phyloP scores from a whole-genome alignment of 2,797 vertebrate genomes.

The Rhynchonycteris naso region DNA sequence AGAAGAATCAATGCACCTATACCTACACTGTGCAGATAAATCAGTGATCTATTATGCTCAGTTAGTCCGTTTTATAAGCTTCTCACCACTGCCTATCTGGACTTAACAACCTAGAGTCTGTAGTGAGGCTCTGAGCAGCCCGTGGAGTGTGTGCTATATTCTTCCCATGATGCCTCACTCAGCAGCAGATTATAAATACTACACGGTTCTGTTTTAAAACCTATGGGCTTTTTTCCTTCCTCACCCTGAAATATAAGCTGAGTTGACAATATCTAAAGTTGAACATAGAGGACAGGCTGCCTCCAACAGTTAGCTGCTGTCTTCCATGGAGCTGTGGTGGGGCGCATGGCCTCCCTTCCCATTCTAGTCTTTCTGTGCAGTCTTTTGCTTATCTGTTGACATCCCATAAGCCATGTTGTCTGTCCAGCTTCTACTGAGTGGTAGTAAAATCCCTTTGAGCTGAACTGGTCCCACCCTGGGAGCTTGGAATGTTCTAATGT shows the following conservation, averaged over 20 bases:
- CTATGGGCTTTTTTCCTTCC: not conserved
- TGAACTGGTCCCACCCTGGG: conserved; percentile 43
- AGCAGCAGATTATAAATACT: not conserved
- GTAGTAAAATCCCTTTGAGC: conserved; percentile 62
- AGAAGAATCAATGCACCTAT: conserved; percentile 10
- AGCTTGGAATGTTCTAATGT: conserved; percentile 60
- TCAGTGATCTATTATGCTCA: not conserved
- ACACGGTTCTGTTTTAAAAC: not conserved
- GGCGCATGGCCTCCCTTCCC: not conserved
- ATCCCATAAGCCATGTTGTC: not conserved
- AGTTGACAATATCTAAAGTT: conserved; percentile 15
- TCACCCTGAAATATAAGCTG: not conserved
- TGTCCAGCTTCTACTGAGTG: conserved; percentile 23
- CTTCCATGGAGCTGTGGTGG: not conserved
- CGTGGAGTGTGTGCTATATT: not conserved
- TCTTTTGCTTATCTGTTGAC: not conserved
- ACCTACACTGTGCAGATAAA: not conserved
- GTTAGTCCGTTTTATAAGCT: conserved; percentile 13
- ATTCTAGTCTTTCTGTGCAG: not conserved
- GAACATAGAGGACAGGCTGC: not conserved
- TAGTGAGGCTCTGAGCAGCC: not conserved
- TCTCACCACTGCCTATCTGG: not conserved
- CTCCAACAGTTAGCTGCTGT: not conserved
- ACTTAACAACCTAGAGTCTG: conserved; percentile 1
- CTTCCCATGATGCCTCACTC: not conserved